These are phyloP conservation scores for Anarhynchus alexandrinus DNA, from an alignment of 2,113 vertebrate genomes.

Conservation along the genomic window DNA sequence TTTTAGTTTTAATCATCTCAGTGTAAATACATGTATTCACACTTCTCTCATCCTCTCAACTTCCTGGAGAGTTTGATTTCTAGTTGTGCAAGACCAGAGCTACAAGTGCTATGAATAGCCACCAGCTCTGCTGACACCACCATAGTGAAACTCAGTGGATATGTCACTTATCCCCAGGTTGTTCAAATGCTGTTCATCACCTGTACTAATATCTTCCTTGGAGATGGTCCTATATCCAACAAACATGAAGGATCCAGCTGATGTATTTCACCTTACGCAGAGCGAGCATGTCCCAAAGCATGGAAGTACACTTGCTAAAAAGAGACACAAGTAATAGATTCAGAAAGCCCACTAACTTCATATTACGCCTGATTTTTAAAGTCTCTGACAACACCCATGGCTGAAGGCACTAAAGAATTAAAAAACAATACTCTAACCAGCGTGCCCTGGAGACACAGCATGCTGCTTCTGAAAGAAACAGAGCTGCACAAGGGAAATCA, in stretches of 20 bases:
- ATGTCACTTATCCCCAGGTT: neutral
- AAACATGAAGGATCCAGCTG: neutral
- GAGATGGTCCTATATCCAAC: neutral
- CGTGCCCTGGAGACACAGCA: neutral
- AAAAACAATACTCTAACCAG: neutral
- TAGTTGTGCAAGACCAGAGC: neutral
- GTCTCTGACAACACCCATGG: neutral
- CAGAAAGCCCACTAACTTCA: neutral
- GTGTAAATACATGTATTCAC: neutral
- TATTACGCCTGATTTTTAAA: neutral
- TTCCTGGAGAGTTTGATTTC: neutral
- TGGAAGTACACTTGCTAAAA: neutral
- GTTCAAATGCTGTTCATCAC: neutral
- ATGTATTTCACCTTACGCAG: neutral
- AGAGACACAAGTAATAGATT: neutral
- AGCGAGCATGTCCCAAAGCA: neutral
- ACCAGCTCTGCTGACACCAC: neutral
- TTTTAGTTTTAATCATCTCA: neutral
- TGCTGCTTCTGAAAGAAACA: neutral
- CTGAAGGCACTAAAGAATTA: neutral
- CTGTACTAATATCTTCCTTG: neutral
- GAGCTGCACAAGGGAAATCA: neutral
- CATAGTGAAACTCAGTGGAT: neutral
- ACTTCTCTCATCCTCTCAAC: neutral
- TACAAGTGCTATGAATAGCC: fast-evolving